Conservation (phyloP, 2,888 invertebrate species). For the Campoplex capitator region DNA sequence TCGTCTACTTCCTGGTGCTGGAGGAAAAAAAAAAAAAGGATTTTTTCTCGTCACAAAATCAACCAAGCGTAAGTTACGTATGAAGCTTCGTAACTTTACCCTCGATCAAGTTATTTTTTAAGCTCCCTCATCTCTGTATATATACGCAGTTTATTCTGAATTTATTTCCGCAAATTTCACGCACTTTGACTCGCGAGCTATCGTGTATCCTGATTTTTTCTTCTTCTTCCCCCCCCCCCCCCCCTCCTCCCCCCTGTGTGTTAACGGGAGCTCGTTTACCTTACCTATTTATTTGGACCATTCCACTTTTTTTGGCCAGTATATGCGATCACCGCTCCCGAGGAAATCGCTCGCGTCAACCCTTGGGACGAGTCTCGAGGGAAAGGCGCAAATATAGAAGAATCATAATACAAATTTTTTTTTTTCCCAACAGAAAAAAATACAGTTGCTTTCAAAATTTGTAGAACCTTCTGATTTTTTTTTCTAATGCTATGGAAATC, state of each 20-base stretch:
- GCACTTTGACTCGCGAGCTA: background rate
- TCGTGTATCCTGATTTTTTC: conserved; percentile 13
- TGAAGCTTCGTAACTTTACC: background rate
- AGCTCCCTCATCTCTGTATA: background rate
- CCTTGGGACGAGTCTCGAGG: conserved; percentile 5
- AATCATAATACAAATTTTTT: background rate
- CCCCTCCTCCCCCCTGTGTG: background rate
- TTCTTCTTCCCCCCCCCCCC: background rate
- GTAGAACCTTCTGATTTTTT: too few relatives aligned
- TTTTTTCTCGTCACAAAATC: background rate
- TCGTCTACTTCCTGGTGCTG: background rate
- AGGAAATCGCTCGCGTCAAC: conserved; percentile 21
- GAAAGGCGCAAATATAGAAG: background rate
- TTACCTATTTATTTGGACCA: background rate
- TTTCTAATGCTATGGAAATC: too few relatives aligned
- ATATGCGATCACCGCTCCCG: background rate
- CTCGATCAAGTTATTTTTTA: background rate
- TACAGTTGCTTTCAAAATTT: background rate
- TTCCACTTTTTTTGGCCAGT: background rate
- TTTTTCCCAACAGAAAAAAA: background rate
- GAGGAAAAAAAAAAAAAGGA: too few relatives aligned
- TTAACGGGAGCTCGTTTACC: conserved; percentile 13
- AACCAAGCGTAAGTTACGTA: background rate
- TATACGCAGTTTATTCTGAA: conserved; percentile 7
- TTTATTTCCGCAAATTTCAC: conserved; percentile 19